phyloP scores from a whole-genome alignment of 2,797 vertebrate species.

The Malurus splendens region DNA sequence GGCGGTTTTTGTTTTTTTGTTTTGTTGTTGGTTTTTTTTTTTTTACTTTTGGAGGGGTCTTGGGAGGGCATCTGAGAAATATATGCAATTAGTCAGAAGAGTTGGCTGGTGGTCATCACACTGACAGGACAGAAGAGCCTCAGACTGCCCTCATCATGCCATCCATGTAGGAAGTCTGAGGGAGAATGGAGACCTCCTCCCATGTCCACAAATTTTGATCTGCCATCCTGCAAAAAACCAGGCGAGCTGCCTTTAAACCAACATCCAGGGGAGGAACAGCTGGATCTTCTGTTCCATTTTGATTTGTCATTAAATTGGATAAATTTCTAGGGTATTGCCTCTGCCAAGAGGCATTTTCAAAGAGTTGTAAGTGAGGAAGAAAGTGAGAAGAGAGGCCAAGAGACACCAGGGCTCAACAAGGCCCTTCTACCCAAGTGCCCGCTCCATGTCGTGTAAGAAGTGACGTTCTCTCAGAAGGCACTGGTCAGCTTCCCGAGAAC shows the following conservation, averaged over 20 bases:
- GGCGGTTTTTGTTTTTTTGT: conserved; percentile 6
- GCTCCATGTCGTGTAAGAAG: conserved; percentile 36
- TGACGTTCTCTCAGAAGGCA: conserved; percentile 13
- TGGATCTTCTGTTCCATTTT: conserved; percentile 57
- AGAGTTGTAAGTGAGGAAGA: conserved; percentile 24
- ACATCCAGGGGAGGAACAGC: conserved; percentile 48
- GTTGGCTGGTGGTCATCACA: conserved; percentile 48
- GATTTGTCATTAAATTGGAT: conserved; percentile 53
- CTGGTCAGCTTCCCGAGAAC: conserved; percentile 9
- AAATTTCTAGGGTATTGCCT: conserved; percentile 52
- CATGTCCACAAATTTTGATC: conserved; percentile 33
- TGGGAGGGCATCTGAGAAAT: conserved; percentile 51
- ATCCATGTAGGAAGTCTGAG: conserved; percentile 44
- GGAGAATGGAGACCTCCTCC: conserved; percentile 52
- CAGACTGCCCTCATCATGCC: conserved; percentile 18
- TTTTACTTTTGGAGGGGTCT: conserved; percentile 54
- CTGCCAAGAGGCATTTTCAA: conserved; percentile 2
- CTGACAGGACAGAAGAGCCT: conserved; percentile 53
- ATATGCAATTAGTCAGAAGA: conserved; percentile 64
- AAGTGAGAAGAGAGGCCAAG: conserved; percentile 20
- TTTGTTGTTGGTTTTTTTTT: not conserved
- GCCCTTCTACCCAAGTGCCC: conserved; percentile 44
- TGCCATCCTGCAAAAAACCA: conserved; percentile 54
- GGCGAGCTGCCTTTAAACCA: conserved; percentile 53
- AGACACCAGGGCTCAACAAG: conserved; percentile 39